Evolutionary conservation across 2,888 invertebrate genomes (phyloP).

Genomic region (Celastrina argiolus): DNA sequence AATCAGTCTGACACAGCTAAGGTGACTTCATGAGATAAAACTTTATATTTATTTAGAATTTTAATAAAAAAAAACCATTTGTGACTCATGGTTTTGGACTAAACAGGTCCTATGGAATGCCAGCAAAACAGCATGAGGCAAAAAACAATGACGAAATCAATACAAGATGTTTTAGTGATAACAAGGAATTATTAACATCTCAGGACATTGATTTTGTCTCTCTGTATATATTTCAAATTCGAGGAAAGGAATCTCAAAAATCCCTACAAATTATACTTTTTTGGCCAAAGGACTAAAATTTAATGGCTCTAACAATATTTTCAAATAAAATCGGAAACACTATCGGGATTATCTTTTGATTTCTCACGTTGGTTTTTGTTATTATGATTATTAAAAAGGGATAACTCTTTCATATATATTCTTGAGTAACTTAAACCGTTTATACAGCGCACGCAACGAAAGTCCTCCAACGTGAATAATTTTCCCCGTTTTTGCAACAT

Average conservation of each 20-base stretch:
- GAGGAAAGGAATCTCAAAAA: neutral
- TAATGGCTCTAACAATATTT: too few relatives aligned
- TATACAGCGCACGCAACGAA: too few relatives aligned
- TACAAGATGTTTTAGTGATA: neutral
- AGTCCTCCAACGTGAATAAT: too few relatives aligned
- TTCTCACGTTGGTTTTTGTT: too few relatives aligned
- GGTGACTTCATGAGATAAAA: slow-evolving; percentile 16
- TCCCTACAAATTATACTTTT: neutral
- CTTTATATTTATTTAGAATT: slow-evolving; percentile 16
- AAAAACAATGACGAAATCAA: slow-evolving; percentile 13
- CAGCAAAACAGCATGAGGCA: slow-evolving; percentile 1
- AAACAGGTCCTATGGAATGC: slow-evolving; percentile 27
- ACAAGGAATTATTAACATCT: neutral
- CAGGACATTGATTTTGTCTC: neutral
- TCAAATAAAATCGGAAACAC: too few relatives aligned
- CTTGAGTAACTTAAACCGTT: too few relatives aligned
- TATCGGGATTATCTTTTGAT: too few relatives aligned
- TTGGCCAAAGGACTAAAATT: neutral
- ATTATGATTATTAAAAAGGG: too few relatives aligned
- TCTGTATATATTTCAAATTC: neutral
- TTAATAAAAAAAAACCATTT: neutral
- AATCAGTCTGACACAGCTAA: neutral
- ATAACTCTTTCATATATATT: too few relatives aligned
- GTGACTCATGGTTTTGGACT: slow-evolving; percentile 30
- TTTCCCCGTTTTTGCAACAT: too few relatives aligned